phyloP scores from a whole-genome alignment of 2,797 vertebrate genomes.

The Bradypodion ventrale region DNA sequence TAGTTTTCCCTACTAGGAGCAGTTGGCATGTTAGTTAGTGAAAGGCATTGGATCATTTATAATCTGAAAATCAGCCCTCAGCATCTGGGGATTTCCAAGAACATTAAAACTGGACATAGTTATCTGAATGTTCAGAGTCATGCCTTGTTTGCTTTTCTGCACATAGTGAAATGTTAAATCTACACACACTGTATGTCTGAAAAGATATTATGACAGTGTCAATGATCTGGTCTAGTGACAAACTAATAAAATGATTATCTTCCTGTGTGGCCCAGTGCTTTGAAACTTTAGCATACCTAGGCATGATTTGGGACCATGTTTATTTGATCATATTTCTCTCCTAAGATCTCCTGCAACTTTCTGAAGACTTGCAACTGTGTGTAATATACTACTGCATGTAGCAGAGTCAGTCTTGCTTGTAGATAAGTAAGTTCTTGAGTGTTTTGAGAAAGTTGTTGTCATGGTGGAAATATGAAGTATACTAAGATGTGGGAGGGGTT shows the following conservation, averaged over 20 bases:
- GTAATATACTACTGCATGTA: background rate
- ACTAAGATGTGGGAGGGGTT: background rate
- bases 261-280: background rate
- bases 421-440: background rate
- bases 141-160: background rate
- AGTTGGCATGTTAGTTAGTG: background rate
- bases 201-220: background rate
- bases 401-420: background rate
- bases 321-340: background rate
- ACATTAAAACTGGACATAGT: background rate
- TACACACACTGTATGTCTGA: background rate
- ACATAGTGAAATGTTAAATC: background rate
- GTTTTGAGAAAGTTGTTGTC: background rate
- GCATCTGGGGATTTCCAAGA: background rate
- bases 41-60: background rate
- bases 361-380: background rate
- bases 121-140: background rate
- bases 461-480: background rate
- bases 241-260: background rate
- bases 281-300: background rate
- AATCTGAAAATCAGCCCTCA: background rate
- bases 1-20: too few relatives aligned
- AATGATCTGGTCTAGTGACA: background rate
- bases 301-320: background rate
- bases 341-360: background rate